A percentile compares a stretch with the other conserved stretches of the same genome.
Evolutionary conservation across 2,797 vertebrate genomes (phyloP).

Genomic region (Notamacropus eugenii): DNA sequence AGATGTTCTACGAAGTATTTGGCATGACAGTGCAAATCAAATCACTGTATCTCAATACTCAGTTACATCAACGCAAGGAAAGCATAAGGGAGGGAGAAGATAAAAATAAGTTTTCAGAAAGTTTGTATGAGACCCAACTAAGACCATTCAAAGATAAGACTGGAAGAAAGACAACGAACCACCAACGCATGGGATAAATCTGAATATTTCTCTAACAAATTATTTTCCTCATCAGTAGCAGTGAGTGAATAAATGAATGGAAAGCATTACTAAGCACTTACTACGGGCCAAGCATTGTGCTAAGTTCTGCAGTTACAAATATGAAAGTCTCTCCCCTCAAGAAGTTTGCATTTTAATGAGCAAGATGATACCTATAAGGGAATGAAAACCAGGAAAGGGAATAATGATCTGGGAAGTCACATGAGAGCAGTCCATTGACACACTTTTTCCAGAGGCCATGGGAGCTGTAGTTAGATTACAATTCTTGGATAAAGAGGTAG

Average conservation of each 20-base stretch:
- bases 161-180: background rate
- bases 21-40: background rate
- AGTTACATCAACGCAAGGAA: background rate
- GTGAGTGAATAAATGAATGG: background rate
- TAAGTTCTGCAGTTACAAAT: background rate
- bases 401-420: background rate
- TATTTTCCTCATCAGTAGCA: background rate
- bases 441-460: background rate
- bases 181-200: background rate
- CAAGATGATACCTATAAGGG: background rate
- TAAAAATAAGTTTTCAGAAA: background rate
- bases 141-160: background rate
- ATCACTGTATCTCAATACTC: background rate
- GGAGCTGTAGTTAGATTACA: background rate
- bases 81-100: background rate
- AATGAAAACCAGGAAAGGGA: background rate
- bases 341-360: background rate
- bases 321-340: background rate
- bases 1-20: background rate
- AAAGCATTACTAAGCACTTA: background rate
- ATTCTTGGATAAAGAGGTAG: background rate
- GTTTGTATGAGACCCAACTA: background rate
- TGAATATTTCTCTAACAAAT: background rate
- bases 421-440: background rate
- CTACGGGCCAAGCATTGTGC: background rate